A percentile compares a stretch with the other conserved stretches of the same genome.
phyloP scores from a whole-genome alignment of 2,797 vertebrate species.

The Bovichtus variegatus region DNA sequence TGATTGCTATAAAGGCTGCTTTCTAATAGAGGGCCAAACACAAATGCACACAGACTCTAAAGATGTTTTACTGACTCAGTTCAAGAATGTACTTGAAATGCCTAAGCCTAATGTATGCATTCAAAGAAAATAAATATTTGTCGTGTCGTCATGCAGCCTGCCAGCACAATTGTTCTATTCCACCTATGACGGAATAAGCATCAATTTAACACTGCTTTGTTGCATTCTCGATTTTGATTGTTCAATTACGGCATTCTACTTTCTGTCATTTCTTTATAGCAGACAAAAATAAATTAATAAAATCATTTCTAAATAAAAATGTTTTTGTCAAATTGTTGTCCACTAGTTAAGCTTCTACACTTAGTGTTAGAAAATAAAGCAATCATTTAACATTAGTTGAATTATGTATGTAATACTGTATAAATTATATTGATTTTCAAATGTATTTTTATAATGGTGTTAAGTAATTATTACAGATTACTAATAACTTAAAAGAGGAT shows the following conservation, averaged over 20 bases:
- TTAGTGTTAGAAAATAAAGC: background rate
- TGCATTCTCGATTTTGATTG: no score
- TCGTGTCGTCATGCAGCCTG: background rate
- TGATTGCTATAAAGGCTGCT: background rate
- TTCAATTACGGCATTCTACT: no score
- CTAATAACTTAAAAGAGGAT: background rate
- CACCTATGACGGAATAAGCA: background rate
- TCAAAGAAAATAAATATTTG: conserved; percentile 9
- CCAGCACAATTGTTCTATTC: background rate
- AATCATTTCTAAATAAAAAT: no score
- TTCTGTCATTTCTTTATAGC: no score
- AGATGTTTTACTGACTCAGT: background rate
- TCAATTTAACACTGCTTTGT: no score
- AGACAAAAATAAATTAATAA: no score
- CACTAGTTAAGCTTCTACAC: background rate
- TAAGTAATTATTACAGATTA: background rate
- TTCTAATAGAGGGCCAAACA: conserved; percentile 29
- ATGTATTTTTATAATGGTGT: background rate
- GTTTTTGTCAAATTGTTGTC: no score
- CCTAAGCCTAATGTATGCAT: background rate
- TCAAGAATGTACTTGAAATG: conserved; percentile 29
- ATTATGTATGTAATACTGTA: background rate
- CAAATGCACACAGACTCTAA: conserved; percentile 1
- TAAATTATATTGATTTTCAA: background rate
- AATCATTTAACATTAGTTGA: background rate